phyloP scores from a whole-genome alignment of 2,888 invertebrate species.

The Torymus aiolomorphi region DNA sequence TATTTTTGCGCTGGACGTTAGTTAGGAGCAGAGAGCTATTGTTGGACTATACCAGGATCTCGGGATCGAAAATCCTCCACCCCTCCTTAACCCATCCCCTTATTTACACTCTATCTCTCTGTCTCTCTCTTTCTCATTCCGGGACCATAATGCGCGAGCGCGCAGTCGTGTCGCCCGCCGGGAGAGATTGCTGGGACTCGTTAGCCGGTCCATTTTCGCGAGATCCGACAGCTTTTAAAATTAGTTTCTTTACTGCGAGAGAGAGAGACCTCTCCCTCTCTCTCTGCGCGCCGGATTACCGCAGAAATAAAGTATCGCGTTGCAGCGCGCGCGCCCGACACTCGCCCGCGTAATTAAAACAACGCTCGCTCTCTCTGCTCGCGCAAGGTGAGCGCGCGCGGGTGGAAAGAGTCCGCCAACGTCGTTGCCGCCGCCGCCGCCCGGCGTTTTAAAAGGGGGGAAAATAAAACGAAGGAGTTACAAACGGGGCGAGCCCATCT shows the following conservation, averaged over 20 bases:
- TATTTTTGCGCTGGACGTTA: no score
- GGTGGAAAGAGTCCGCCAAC: neutral
- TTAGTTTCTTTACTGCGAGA: conserved; percentile 60
- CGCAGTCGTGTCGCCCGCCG: neutral
- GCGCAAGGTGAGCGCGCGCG: conserved; percentile 33
- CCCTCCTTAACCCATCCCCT: neutral
- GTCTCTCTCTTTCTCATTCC: conserved; percentile 6
- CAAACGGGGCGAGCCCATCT: conserved; percentile 71
- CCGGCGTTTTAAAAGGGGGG: conserved; percentile 44
- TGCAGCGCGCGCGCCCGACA: conserved; percentile 59
- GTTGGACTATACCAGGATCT: no score
- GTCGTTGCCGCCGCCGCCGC: neutral
- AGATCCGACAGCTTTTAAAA: conserved; percentile 60
- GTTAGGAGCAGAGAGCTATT: no score
- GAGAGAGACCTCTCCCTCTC: conserved; percentile 49
- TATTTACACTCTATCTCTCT: conserved; percentile 17
- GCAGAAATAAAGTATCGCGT: conserved; percentile 67
- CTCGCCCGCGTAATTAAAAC: conserved; percentile 72
- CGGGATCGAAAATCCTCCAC: no score
- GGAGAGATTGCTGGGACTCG: conserved; percentile 57
- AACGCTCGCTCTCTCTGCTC: conserved; percentile 64
- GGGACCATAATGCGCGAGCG: conserved; percentile 33
- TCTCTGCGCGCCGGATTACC: conserved; percentile 62
- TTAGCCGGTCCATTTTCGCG: conserved; percentile 59
- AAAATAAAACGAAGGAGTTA: conserved; percentile 66